Conservation (phyloP, 2,797 vertebrate species). For the Ptychobarbus kaznakovi region DNA sequence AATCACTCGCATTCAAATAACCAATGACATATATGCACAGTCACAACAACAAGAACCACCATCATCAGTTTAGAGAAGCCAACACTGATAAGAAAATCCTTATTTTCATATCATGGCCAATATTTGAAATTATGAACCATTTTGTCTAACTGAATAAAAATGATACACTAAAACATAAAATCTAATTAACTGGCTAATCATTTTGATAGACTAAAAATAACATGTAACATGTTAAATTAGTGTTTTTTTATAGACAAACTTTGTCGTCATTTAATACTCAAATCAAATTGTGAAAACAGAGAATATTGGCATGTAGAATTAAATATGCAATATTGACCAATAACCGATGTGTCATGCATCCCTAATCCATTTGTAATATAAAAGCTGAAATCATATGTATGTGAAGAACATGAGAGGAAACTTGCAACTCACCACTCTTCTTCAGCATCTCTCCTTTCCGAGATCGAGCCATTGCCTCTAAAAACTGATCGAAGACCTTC, state of each 20-base stretch:
- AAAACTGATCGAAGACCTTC: constrained; percentile 87
- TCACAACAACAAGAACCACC: neutral
- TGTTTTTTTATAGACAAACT: neutral
- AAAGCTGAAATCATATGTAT: neutral
- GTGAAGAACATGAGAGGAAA: neutral
- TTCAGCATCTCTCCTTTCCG: constrained; percentile 85
- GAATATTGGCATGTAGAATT: neutral
- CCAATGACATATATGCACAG: neutral
- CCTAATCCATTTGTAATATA: neutral
- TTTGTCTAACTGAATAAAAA: neutral
- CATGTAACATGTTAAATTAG: neutral
- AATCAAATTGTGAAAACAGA: neutral
- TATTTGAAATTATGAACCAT: neutral
- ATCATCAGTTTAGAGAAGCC: neutral
- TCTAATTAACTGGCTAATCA: too few species aligned
- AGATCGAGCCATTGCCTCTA: constrained; percentile 83
- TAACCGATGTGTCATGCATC: neutral
- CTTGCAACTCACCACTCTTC: constrained; percentile 82
- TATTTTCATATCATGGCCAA: neutral
- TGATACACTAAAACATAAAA: neutral
- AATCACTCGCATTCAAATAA: neutral
- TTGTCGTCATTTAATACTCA: neutral
- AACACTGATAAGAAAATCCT: neutral
- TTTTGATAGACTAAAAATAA: too few species aligned
- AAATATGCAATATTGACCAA: neutral